phyloP scores from a whole-genome alignment of 2,797 vertebrate genomes.

The Rhodeus uyekii region DNA sequence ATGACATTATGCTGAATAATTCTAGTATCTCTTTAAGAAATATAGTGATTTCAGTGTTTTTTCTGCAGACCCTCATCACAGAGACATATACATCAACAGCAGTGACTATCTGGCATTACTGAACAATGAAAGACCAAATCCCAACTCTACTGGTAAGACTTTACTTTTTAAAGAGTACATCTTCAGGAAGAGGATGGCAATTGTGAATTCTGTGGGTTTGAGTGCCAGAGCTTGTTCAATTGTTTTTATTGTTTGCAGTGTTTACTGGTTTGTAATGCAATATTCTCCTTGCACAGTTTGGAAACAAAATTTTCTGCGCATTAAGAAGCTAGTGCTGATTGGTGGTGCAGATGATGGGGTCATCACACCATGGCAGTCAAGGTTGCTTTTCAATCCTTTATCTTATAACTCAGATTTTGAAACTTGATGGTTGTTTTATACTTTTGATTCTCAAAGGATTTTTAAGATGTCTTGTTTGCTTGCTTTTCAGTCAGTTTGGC shows the following conservation, averaged over 20 bases:
- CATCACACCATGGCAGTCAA: slow-evolving; percentile 92
- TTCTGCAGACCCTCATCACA: slow-evolving; percentile 86
- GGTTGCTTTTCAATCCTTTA: slow-evolving; percentile 67
- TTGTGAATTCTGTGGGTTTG: background rate
- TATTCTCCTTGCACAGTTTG: slow-evolving; percentile 73
- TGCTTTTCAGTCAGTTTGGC: slow-evolving; percentile 83
- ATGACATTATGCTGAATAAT: background rate
- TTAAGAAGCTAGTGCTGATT: slow-evolving; percentile 83
- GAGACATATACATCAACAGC: slow-evolving; percentile 85
- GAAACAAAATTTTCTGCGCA: slow-evolving; percentile 88
- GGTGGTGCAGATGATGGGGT: slow-evolving; percentile 91
- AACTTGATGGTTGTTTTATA: background rate
- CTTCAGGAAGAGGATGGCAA: background rate
- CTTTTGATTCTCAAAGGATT: background rate
- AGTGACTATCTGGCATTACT: slow-evolving; percentile 88
- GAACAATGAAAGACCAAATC: slow-evolving; percentile 83
- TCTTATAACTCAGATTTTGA: background rate
- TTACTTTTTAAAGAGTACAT: background rate
- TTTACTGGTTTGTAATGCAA: background rate
- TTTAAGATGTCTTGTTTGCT: background rate
- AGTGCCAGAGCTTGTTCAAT: background rate
- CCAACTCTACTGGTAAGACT: slow-evolving; percentile 83
- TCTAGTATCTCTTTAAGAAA: background rate
- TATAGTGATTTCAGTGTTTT: background rate
- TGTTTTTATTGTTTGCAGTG: background rate